Conservation (phyloP, 2,797 vertebrate species). For the Sebastes dallii region DNA sequence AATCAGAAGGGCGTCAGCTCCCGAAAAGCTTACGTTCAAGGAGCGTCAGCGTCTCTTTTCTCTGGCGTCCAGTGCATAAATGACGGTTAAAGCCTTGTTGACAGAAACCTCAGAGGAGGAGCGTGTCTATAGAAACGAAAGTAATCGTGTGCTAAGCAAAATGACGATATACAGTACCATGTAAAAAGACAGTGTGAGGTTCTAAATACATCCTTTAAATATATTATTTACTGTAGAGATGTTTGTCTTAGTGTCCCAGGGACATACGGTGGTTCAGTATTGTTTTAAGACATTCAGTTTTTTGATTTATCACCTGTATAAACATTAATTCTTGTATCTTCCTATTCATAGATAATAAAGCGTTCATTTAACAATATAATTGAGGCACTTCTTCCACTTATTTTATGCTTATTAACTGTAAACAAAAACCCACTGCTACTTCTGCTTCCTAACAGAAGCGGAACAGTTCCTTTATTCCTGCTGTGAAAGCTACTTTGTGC, state of each 20-base stretch:
- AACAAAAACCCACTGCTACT: background rate
- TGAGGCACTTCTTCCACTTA: background rate
- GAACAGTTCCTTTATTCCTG: background rate
- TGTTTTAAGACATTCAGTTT: background rate
- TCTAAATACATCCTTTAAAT: too few relatives aligned
- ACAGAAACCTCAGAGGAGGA: background rate
- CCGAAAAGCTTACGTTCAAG: constrained; percentile 78
- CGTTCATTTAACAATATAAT: background rate
- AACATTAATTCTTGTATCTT: background rate
- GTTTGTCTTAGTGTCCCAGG: background rate
- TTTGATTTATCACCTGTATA: background rate
- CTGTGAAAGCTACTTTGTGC: constrained; percentile 70
- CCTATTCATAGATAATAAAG: background rate
- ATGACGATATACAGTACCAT: background rate
- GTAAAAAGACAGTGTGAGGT: background rate
- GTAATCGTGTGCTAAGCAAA: background rate
- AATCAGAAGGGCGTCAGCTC: constrained; percentile 32
- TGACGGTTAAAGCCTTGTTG: constrained; percentile 16
- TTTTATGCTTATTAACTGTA: background rate
- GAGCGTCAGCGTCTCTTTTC: constrained; percentile 78
- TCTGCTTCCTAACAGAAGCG: background rate
- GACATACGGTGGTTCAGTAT: background rate
- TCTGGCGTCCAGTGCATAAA: constrained; percentile 48
- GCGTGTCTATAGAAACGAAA: background rate
- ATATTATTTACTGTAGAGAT: background rate